A percentile compares a stretch with the other conserved stretches of the same genome.
These are phyloP conservation scores for Plemyria rubiginata DNA, from an alignment of 2,888 invertebrate species.

Conservation along the genomic window DNA sequence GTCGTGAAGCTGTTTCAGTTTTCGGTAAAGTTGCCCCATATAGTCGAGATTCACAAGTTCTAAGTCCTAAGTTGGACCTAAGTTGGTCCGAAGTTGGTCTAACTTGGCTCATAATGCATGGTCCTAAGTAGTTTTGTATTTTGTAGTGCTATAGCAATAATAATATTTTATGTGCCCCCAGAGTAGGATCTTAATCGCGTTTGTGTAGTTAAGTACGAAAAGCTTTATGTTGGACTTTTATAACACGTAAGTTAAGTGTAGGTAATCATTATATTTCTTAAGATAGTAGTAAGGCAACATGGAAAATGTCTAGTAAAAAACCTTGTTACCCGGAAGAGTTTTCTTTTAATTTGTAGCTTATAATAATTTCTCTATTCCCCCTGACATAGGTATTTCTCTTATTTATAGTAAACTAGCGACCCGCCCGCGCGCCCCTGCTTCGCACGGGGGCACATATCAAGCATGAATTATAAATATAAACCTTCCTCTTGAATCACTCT, in stretches of 20 bases:
- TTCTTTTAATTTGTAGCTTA: too few relatives aligned
- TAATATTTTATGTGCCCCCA: slow-evolving; percentile 12
- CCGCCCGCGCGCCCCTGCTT: too few relatives aligned
- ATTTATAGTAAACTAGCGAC: too few relatives aligned
- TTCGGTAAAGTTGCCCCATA: slow-evolving; percentile 7
- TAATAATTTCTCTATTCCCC: too few relatives aligned
- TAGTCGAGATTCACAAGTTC: slow-evolving; percentile 11
- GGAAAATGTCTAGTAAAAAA: neutral
- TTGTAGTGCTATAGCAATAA: slow-evolving; percentile 14
- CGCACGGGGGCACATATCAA: too few relatives aligned
- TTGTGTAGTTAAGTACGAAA: slow-evolving; percentile 1
- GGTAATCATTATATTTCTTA: neutral
- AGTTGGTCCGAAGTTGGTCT: slow-evolving; percentile 19
- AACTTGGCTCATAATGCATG: slow-evolving; percentile 14
- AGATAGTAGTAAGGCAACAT: neutral
- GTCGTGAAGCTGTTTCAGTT: too few relatives aligned
- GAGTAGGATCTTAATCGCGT: slow-evolving; percentile 13
- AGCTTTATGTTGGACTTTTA: slow-evolving; percentile 3
- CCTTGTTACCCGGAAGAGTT: too few relatives aligned
- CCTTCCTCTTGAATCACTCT: too few relatives aligned
- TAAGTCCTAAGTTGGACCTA: slow-evolving; percentile 15
- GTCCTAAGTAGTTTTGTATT: slow-evolving; percentile 15
- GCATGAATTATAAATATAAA: too few relatives aligned
- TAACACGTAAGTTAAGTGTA: neutral
- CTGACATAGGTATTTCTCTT: too few relatives aligned